Evolutionary conservation across 2,888 invertebrate species (phyloP).

Genomic region (Psylliodes chrysocephalus): DNA sequence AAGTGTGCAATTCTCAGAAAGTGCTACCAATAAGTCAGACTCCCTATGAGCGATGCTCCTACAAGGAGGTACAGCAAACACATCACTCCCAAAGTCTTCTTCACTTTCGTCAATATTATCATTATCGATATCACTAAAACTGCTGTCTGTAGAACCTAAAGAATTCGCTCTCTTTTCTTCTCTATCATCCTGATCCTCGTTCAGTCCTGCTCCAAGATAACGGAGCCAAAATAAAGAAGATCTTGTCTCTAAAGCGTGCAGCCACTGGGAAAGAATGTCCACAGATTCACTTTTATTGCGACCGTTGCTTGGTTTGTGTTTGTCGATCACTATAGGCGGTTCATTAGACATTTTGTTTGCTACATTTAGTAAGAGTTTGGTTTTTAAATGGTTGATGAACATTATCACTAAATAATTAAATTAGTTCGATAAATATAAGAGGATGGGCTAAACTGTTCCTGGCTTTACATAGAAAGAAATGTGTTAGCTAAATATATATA

Average conservation of each 20-base stretch:
- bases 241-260: conserved; percentile 59
- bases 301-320: conserved; percentile 38
- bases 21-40: conserved; percentile 61
- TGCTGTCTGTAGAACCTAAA: conserved; percentile 53
- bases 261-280: conserved; percentile 58
- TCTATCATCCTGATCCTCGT: conserved; percentile 38
- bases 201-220: conserved; percentile 54
- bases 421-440: no score
- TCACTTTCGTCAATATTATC: conserved; percentile 48
- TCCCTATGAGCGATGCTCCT: conserved; percentile 64
- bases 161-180: conserved; percentile 52
- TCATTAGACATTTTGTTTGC: not conserved
- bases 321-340: not conserved
- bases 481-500: no score
- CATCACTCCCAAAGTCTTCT: conserved; percentile 42
- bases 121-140: conserved; percentile 48
- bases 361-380: no score
- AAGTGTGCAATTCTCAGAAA: conserved; percentile 62
- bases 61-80: conserved; percentile 53
- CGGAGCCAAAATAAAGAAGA: conserved; percentile 61
- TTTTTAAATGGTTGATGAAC: not conserved
- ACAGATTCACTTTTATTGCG: conserved; percentile 41
- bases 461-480: no score
- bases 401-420: not conserved
- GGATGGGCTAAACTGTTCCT: no score